These are phyloP conservation scores for Pachypanchax playfairii DNA, from an alignment of 2,113 vertebrate species.

Conservation along the genomic window DNA sequence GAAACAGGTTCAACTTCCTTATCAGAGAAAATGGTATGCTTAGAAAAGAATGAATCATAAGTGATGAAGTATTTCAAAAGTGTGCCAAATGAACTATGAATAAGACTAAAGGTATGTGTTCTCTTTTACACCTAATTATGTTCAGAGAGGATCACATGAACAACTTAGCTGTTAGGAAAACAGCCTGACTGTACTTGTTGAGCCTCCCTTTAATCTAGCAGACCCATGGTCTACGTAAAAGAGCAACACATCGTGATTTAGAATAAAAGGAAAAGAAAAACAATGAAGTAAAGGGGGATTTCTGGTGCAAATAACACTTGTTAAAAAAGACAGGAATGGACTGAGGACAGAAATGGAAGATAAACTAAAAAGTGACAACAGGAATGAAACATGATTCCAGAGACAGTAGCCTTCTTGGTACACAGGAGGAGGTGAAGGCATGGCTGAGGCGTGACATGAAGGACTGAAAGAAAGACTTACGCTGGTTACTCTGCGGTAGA, in stretches of 20 bases:
- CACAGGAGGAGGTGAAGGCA: constrained; percentile 59
- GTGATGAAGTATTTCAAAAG: constrained; percentile 13
- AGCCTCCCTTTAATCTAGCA: constrained; percentile 27
- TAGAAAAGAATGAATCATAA: constrained; percentile 31
- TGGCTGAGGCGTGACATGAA: constrained; percentile 59
- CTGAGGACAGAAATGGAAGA: constrained; percentile 12
- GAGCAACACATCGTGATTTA: background rate
- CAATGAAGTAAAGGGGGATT: background rate
- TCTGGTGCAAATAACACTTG: background rate
- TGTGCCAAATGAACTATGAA: constrained; percentile 28
- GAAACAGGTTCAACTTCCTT: constrained; percentile 21
- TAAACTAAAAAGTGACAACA: constrained; percentile 18
- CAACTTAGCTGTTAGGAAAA: constrained; percentile 26
- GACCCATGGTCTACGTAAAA: background rate
- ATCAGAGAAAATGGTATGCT: constrained; percentile 5
- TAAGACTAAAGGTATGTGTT: constrained; percentile 25
- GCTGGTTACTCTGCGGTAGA: constrained; percentile 99
- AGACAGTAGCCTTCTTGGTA: constrained; percentile 56
- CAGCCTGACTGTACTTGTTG: constrained; percentile 26
- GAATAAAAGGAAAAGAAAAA: constrained; percentile 3
- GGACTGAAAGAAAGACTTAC: constrained; percentile 84
- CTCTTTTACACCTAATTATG: constrained; percentile 15
- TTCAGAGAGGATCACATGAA: constrained; percentile 14
- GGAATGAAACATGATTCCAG: constrained; percentile 37
- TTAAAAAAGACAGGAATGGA: constrained; percentile 6